These are phyloP conservation scores for Choloepus didactylus DNA, from an alignment of 2,797 vertebrate species.

Conservation along the genomic window DNA sequence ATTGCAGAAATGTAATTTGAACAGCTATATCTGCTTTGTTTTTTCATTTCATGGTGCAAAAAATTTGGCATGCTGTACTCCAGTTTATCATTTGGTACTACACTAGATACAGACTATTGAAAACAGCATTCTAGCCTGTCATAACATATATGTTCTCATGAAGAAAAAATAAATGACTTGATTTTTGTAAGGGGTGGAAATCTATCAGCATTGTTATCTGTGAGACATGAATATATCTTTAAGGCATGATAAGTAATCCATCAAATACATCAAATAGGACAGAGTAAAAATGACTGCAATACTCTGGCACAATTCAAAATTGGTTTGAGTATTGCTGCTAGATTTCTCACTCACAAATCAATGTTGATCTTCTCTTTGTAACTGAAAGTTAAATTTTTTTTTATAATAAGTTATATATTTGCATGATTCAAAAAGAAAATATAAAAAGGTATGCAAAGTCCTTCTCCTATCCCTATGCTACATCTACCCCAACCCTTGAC, in stretches of 20 bases:
- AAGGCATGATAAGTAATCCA: not conserved
- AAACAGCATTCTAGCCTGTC: not conserved
- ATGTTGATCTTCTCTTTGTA: not conserved
- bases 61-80: not conserved
- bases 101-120: not conserved
- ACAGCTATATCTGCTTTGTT: not conserved
- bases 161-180: not conserved
- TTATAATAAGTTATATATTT: slow-evolving; percentile 33
- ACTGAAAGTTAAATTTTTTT: slow-evolving; percentile 20
- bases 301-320: not conserved
- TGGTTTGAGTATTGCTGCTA: not conserved
- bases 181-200: not conserved
- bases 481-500: not conserved
- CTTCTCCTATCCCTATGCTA: not conserved
- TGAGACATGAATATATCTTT: not conserved
- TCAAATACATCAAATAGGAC: not conserved
- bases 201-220: not conserved
- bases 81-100: not conserved
- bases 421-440: slow-evolving; percentile 2
- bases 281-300: not conserved
- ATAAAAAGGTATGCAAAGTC: not conserved
- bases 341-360: slow-evolving; percentile 31
- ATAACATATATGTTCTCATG: not conserved
- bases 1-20: not conserved
- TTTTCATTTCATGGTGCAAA: not conserved